A percentile compares a stretch with the other conserved stretches of the same genome.
phyloP scores from a whole-genome alignment of 1,140 invertebrate genomes.

The Pseudomyrmex dendroicus region DNA sequence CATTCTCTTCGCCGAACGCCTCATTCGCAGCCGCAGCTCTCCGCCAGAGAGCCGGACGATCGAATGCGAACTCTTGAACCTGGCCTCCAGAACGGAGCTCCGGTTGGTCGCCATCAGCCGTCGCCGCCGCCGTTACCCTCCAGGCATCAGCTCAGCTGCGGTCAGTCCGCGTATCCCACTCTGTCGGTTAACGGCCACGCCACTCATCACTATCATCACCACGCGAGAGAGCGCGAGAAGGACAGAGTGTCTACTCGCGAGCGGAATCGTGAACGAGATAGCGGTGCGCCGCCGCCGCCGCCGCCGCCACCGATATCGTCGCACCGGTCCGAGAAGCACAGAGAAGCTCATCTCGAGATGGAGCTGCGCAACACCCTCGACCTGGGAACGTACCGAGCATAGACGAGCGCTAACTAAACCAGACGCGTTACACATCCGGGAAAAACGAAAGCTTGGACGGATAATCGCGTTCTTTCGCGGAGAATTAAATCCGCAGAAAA shows the following conservation, averaged over 20 bases:
- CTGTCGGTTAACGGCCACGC: slow-evolving; percentile 78
- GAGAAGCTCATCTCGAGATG: slow-evolving; percentile 71
- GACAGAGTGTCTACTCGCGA: slow-evolving; percentile 64
- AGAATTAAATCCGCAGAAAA: neutral
- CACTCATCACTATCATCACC: slow-evolving; percentile 77
- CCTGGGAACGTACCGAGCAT: slow-evolving; percentile 73
- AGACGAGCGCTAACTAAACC: slow-evolving; percentile 33
- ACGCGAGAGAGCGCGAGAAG: slow-evolving; percentile 65
- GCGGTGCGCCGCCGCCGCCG: slow-evolving; percentile 27
- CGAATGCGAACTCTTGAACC: slow-evolving; percentile 62
- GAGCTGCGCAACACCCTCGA: slow-evolving; percentile 72
- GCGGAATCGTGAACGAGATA: slow-evolving; percentile 65
- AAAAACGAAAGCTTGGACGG: neutral
- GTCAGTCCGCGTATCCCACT: slow-evolving; percentile 78
- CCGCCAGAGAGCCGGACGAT: slow-evolving; percentile 53
- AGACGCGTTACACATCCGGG: neutral
- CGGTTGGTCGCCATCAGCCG: slow-evolving; percentile 50
- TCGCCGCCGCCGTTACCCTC: slow-evolving; percentile 73
- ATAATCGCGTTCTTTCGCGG: slow-evolving; percentile 10
- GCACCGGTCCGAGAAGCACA: slow-evolving; percentile 70
- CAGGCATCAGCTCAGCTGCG: slow-evolving; percentile 73
- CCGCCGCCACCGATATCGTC: slow-evolving; percentile 22
- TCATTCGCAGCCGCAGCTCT: slow-evolving; percentile 63
- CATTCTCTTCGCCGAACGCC: slow-evolving; percentile 72
- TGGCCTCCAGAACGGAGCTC: slow-evolving; percentile 67